Evolutionary conservation across 2,888 invertebrate genomes (phyloP).

Genomic region (Achlya flavicornis): DNA sequence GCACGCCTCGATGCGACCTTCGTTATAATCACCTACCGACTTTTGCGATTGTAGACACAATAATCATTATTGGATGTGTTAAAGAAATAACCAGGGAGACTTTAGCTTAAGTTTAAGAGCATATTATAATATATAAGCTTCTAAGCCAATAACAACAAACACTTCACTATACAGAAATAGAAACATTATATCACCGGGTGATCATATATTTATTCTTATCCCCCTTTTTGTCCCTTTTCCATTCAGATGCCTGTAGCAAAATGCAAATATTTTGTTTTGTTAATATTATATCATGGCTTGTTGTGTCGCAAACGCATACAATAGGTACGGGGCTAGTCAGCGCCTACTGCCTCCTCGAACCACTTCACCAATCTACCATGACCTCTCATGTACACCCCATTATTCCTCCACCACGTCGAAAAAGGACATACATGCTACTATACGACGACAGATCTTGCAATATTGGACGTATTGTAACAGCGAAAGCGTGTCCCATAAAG

Average conservation of each 20-base stretch:
- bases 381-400: constrained; percentile 35
- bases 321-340: constrained; percentile 50
- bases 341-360: constrained; percentile 45
- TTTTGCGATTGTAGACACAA: no score
- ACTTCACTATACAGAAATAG: background rate
- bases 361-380: constrained; percentile 38
- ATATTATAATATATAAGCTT: no score
- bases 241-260: constrained; percentile 38
- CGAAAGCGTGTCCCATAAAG: constrained; percentile 77
- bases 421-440: constrained; percentile 39
- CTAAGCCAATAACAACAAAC: no score
- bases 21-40: no score
- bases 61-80: no score
- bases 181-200: background rate
- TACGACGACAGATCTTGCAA: constrained; percentile 55
- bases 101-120: no score
- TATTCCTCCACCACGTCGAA: constrained; percentile 36
- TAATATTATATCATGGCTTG: constrained; percentile 57
- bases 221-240: constrained; percentile 31
- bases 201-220: constrained; percentile 25
- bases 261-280: constrained; percentile 56
- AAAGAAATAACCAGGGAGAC: no score
- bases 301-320: constrained; percentile 59
- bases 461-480: constrained; percentile 67
- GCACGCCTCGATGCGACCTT: no score